These are phyloP conservation scores for Willowsia nigromaculata DNA, from an alignment of 2,888 invertebrate species.

Conservation along the genomic window DNA sequence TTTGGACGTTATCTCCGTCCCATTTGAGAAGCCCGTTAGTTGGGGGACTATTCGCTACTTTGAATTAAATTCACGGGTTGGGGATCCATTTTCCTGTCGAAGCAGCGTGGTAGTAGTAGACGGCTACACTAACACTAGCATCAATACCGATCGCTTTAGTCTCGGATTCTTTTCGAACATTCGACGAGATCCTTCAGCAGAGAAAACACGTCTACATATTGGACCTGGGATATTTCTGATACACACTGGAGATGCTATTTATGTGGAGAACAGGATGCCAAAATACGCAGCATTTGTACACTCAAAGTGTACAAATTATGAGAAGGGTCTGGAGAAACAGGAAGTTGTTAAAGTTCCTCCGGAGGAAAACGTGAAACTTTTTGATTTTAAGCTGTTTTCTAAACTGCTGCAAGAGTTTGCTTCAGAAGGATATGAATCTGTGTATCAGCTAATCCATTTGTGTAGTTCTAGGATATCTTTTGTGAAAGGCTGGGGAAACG, in stretches of 20 bases:
- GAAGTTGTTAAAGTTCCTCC: neutral
- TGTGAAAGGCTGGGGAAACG: neutral
- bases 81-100: neutral
- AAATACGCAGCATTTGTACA: neutral
- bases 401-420: neutral
- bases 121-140: neutral
- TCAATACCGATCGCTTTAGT: neutral
- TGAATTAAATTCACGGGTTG: neutral
- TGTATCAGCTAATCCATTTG: neutral
- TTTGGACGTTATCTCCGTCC: neutral
- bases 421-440: neutral
- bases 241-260: neutral
- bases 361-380: neutral
- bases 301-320: neutral
- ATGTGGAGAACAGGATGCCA: neutral
- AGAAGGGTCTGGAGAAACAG: neutral
- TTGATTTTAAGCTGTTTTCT: neutral
- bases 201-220: neutral
- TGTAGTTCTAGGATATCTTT: neutral
- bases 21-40: neutral
- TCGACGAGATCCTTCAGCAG: neutral
- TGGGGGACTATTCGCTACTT: neutral
- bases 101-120: neutral
- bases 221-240: neutral
- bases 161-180: neutral